A percentile compares a stretch with the other conserved stretches of the same genome.
Conservation (phyloP, 30 jellyfish, hydroid and myxozoan species). For the Turritopsis dohrnii region DNA sequence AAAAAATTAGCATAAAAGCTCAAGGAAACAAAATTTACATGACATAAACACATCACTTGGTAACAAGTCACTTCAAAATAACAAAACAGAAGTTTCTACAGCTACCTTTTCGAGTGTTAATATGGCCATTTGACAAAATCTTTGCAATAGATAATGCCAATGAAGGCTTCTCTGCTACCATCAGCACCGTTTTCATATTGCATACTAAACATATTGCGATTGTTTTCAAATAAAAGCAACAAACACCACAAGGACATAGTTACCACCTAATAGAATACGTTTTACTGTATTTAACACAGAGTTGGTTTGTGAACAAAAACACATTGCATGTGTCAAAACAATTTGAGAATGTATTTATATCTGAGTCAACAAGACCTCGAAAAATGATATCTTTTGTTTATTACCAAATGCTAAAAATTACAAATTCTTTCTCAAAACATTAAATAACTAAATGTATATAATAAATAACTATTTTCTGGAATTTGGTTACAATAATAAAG, state of each 20-base stretch:
- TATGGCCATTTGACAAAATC: slow-evolving; percentile 65
- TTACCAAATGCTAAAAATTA: too few relatives aligned
- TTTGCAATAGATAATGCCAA: slow-evolving; percentile 85
- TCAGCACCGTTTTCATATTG: slow-evolving; percentile 67
- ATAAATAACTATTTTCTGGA: background rate
- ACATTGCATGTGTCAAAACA: too few relatives aligned
- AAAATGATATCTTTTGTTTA: too few relatives aligned
- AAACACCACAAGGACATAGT: too few relatives aligned
- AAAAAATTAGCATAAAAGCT: background rate
- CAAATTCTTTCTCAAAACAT: background rate
- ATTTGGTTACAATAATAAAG: too few relatives aligned
- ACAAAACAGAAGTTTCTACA: background rate
- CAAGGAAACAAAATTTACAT: background rate
- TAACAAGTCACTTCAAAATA: too few relatives aligned
- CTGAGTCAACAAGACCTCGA: background rate
- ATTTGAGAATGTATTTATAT: too few relatives aligned
- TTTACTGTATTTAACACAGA: too few relatives aligned
- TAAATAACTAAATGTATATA: background rate
- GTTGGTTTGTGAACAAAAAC: too few relatives aligned
- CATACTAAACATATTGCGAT: background rate
- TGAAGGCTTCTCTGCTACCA: slow-evolving; percentile 98
- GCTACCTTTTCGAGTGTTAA: slow-evolving; percentile 52
- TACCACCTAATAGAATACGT: too few relatives aligned
- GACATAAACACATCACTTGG: too few relatives aligned
- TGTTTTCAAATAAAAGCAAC: too few relatives aligned